phyloP scores from a whole-genome alignment of 2,888 invertebrate genomes.

The Drosophila subquinaria region DNA sequence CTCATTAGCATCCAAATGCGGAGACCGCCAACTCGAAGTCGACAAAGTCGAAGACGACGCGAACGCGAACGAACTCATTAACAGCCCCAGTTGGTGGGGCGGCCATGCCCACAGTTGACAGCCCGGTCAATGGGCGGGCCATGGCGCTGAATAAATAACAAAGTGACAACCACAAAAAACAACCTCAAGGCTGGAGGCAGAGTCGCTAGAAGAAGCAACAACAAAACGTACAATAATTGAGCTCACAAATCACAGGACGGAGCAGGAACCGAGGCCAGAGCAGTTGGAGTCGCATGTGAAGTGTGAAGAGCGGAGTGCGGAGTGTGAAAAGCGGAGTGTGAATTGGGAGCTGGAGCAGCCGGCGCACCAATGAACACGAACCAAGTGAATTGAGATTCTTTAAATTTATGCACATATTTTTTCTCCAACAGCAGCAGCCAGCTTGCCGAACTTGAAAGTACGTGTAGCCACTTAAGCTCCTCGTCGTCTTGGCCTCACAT shows the following conservation, averaged over 20 bases:
- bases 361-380: constrained; percentile 70
- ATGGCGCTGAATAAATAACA: constrained; percentile 80
- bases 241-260: constrained; percentile 76
- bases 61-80: constrained; percentile 75
- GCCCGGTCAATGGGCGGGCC: constrained; percentile 62
- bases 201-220: constrained; percentile 25
- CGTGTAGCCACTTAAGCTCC: constrained; percentile 77
- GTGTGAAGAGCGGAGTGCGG: constrained; percentile 21
- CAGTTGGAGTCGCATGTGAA: constrained; percentile 33
- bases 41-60: constrained; percentile 25
- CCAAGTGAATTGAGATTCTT: constrained; percentile 79
- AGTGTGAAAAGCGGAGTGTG: constrained; percentile 15
- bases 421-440: constrained; percentile 52
- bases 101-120: constrained; percentile 39
- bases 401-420: constrained; percentile 81
- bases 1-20: constrained; percentile 81
- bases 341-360: constrained; percentile 46
- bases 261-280: constrained; percentile 39
- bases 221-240: constrained; percentile 77
- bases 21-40: constrained; percentile 60
- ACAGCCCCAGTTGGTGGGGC: constrained; percentile 39
- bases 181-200: constrained; percentile 39
- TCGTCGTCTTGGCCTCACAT: constrained; percentile 30
- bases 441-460: constrained; percentile 45
- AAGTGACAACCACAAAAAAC: constrained; percentile 82